Percentiles rank a stretch among this genome's conserved stretches.
Evolutionary conservation across 2,113 vertebrate genomes (phyloP).

Genomic region (Suncus etruscus): DNA sequence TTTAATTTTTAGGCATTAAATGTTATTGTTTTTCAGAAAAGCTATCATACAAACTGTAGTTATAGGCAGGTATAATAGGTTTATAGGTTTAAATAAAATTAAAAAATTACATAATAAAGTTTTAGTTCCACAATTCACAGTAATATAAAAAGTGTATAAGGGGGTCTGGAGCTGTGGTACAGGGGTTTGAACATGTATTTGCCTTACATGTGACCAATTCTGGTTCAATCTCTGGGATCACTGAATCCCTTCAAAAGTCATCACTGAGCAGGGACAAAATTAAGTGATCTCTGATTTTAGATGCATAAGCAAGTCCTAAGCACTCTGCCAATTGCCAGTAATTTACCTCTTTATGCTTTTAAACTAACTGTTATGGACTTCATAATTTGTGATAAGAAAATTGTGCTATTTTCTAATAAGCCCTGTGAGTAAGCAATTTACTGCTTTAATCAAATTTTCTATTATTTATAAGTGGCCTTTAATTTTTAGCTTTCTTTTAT

Average conservation of each 20-base stretch:
- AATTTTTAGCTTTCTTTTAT: background rate
- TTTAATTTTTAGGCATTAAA: conserved; percentile 63
- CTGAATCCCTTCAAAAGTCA: too few species aligned
- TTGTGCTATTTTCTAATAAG: conserved; percentile 24
- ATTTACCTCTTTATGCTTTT: conserved; percentile 24
- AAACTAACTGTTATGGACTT: background rate
- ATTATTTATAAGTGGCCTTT: conserved; percentile 26
- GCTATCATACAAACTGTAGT: conserved; percentile 42
- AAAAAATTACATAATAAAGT: background rate
- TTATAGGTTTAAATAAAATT: conserved; percentile 54
- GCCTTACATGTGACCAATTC: too few species aligned
- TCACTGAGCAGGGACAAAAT: too few species aligned
- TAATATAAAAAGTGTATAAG: conserved; percentile 28
- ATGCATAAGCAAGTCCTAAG: too few species aligned
- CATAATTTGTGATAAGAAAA: background rate
- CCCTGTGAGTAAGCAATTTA: conserved; percentile 28
- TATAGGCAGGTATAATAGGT: conserved; percentile 28
- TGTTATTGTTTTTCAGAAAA: conserved; percentile 60
- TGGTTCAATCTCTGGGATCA: too few species aligned
- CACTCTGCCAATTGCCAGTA: background rate
- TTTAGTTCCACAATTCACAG: conserved; percentile 54
- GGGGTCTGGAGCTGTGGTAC: background rate
- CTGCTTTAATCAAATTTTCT: conserved; percentile 38
- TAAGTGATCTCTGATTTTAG: too few species aligned
- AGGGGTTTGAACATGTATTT: too few species aligned